Conservation (phyloP, 1,140 invertebrate species). For the Bombus sibiricus region DNA sequence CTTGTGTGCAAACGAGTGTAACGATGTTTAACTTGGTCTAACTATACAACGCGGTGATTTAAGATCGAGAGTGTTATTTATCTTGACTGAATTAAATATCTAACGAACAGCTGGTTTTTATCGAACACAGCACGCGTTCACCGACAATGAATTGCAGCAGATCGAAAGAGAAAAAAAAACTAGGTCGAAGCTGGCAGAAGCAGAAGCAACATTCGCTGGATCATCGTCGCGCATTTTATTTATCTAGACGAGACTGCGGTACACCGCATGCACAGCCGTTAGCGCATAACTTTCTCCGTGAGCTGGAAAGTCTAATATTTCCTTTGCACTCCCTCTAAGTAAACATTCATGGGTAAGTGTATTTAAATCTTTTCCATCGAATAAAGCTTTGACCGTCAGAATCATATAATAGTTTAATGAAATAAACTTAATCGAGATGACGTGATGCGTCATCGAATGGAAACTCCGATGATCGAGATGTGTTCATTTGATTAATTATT, state of each 20-base stretch:
- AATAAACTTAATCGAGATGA: neutral
- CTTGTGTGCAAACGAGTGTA: neutral
- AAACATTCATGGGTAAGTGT: neutral
- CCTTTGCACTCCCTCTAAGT: conserved; percentile 1
- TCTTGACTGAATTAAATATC: neutral
- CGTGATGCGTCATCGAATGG: neutral
- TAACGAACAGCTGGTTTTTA: neutral
- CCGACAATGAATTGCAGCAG: neutral
- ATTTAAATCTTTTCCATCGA: neutral
- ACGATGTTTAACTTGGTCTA: neutral
- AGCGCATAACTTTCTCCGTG: conserved; percentile 70
- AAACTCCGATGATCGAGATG: neutral
- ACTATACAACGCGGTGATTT: conserved; percentile 22
- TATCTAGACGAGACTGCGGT: conserved; percentile 53
- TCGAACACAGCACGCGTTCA: neutral
- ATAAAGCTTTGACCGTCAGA: neutral
- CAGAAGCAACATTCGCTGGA: conserved; percentile 43
- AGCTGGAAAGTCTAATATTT: conserved; percentile 68
- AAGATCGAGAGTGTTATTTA: conserved; percentile 52
- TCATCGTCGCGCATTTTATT: conserved; percentile 63
- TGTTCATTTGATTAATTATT: neutral
- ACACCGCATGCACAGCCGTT: conserved; percentile 41
- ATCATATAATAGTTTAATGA: neutral
- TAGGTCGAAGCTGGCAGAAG: conserved; percentile 36
- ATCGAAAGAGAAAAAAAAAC: conserved; percentile 42